A percentile compares a stretch with the other conserved stretches of the same genome.
These are phyloP conservation scores for Enteromius unitaeniatus DNA, from an alignment of 2,797 vertebrate species.

Conservation along the genomic window DNA sequence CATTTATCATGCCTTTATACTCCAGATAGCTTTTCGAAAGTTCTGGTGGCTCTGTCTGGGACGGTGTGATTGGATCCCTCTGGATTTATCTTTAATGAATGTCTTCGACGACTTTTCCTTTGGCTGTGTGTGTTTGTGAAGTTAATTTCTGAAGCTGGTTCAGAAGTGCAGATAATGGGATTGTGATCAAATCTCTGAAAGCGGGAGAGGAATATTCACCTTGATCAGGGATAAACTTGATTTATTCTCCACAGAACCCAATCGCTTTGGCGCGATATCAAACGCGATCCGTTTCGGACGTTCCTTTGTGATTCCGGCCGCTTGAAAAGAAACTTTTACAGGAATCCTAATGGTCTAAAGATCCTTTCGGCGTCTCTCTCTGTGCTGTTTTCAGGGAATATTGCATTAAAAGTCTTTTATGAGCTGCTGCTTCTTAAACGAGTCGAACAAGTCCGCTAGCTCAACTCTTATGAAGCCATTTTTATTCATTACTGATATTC, in stretches of 20 bases:
- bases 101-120: neutral
- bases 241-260: neutral
- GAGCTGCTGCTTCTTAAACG: slow-evolving; percentile 9
- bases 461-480: neutral
- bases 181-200: neutral
- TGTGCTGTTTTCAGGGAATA: slow-evolving; percentile 12
- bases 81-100: neutral
- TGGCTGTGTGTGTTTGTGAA: neutral
- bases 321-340: neutral
- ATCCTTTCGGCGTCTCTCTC: neutral
- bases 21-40: neutral
- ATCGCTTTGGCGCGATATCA: neutral
- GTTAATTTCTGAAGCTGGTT: neutral
- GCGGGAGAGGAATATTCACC: neutral
- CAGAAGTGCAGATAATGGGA: neutral
- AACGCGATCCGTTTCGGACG: neutral
- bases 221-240: neutral
- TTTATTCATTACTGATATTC: slow-evolving; percentile 67
- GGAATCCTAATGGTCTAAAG: slow-evolving; percentile 3
- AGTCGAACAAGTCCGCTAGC: neutral
- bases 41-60: neutral
- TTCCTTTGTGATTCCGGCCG: neutral
- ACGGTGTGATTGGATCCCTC: neutral
- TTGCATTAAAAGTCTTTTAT: slow-evolving; percentile 8
- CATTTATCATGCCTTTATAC: neutral